Evolutionary conservation across 2,888 invertebrate genomes (phyloP).

Genomic region (Dicyrtomina minuta): DNA sequence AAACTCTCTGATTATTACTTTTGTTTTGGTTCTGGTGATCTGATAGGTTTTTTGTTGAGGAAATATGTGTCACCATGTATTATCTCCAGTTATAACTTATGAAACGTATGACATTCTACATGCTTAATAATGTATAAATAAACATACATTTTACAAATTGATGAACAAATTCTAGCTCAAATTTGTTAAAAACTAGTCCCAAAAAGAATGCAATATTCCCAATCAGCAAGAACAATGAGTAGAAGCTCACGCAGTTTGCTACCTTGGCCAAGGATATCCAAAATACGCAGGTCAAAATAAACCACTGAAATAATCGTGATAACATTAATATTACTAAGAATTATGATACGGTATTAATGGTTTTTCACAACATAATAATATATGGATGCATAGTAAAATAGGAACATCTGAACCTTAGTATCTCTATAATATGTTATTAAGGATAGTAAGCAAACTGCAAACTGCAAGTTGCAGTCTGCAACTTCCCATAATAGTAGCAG

Average conservation of each 20-base stretch:
- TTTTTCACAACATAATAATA: too few species aligned
- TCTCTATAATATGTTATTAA: not conserved
- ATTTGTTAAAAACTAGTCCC: conserved; percentile 43
- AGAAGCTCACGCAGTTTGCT: conserved; percentile 43
- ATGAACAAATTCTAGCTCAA: conserved; percentile 30
- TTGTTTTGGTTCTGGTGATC: too few species aligned
- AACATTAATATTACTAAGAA: too few species aligned
- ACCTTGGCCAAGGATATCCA: conserved; percentile 46
- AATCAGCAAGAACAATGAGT: conserved; percentile 44
- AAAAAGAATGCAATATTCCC: conserved; percentile 45
- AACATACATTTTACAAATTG: not conserved
- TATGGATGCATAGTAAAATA: too few species aligned
- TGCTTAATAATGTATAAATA: not conserved
- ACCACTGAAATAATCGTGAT: conserved; percentile 45
- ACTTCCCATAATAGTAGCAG: not conserved
- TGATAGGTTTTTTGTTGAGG: too few species aligned
- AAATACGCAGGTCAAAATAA: conserved; percentile 39
- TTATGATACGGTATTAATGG: too few species aligned
- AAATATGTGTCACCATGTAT: too few species aligned
- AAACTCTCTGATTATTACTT: too few species aligned
- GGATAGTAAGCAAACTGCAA: not conserved
- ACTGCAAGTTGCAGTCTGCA: not conserved
- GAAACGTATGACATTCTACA: too few species aligned
- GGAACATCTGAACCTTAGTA: too few species aligned
- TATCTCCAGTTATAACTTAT: too few species aligned